Conservation (phyloP, 2,113 vertebrate genomes). For the Cyanoliseus patagonus region DNA sequence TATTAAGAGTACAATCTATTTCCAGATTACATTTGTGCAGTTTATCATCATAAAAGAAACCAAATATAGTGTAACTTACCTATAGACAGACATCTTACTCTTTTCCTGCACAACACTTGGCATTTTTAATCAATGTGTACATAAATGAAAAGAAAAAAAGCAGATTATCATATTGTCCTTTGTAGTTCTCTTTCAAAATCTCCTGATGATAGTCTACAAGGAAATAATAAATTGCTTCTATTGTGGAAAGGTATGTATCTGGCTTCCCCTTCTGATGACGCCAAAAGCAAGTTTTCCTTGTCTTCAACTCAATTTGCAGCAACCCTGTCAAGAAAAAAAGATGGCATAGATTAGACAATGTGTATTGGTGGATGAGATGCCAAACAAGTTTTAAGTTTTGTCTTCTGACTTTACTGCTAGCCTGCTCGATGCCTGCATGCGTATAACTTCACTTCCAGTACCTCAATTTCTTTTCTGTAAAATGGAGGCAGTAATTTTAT, state of each 20-base stretch:
- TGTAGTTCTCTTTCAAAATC: conserved; percentile 81
- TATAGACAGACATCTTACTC: conserved; percentile 38
- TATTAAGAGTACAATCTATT: not conserved
- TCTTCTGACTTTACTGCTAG: not conserved
- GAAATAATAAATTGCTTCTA: conserved; percentile 98
- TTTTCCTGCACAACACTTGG: conserved; percentile 81
- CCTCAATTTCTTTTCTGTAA: not conserved
- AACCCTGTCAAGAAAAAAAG: conserved; percentile 77
- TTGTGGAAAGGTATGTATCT: conserved; percentile 93
- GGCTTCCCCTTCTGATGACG: conserved; percentile 94
- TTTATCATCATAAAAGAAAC: not conserved
- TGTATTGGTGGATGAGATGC: not conserved
- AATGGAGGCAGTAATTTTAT: not conserved
- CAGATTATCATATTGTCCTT: conserved; percentile 93
- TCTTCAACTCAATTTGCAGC: conserved; percentile 90
- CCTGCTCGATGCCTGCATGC: not conserved
- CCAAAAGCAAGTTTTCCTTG: conserved; percentile 96
- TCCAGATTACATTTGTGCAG: not conserved
- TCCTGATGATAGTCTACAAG: conserved; percentile 89
- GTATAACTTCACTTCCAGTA: not conserved
- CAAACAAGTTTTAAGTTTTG: not conserved
- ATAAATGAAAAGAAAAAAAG: conserved; percentile 97
- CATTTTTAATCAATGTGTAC: conserved; percentile 88
- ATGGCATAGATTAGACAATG: not conserved
- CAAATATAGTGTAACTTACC: not conserved